These are phyloP conservation scores for Plumapathes pennacea DNA, from an alignment of 92 coral and sea anemone species.

Conservation along the genomic window DNA sequence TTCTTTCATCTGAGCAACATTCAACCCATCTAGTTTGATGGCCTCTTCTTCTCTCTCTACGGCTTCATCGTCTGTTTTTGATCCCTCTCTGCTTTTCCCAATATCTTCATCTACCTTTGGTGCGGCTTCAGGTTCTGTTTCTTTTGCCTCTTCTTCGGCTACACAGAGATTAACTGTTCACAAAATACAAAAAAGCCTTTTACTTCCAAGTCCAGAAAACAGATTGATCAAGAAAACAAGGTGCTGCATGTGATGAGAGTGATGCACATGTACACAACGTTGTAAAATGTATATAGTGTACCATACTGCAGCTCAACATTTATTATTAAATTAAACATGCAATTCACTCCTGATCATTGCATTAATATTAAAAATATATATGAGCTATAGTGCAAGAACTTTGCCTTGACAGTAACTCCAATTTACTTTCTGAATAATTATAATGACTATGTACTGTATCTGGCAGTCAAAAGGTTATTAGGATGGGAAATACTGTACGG, in stretches of 20 bases:
- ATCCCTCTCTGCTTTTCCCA: slow-evolving; percentile 96
- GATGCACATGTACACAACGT: neutral
- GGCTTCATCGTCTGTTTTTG: slow-evolving; percentile 96
- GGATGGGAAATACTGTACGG: too few relatives aligned
- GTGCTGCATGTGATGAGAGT: neutral
- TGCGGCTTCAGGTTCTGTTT: slow-evolving; percentile 57
- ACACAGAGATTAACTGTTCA: slow-evolving; percentile 71
- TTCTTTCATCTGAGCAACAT: slow-evolving; percentile 99
- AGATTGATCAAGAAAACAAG: neutral
- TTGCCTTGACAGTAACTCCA: too few relatives aligned
- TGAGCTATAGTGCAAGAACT: too few relatives aligned
- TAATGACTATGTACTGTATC: too few relatives aligned
- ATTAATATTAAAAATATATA: too few relatives aligned
- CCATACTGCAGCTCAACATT: neutral
- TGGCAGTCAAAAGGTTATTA: too few relatives aligned
- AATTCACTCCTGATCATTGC: too few relatives aligned
- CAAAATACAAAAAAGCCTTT: neutral
- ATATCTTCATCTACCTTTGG: slow-evolving; percentile 97
- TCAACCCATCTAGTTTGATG: slow-evolving; percentile 91
- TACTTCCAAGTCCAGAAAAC: neutral
- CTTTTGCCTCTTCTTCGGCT: slow-evolving; percentile 83
- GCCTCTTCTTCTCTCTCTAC: slow-evolving; percentile 97
- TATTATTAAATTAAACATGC: neutral
- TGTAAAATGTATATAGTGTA: neutral
- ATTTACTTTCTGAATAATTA: too few relatives aligned